These are phyloP conservation scores for Clarias magur DNA, from an alignment of 2,113 vertebrate genomes.

Conservation along the genomic window DNA sequence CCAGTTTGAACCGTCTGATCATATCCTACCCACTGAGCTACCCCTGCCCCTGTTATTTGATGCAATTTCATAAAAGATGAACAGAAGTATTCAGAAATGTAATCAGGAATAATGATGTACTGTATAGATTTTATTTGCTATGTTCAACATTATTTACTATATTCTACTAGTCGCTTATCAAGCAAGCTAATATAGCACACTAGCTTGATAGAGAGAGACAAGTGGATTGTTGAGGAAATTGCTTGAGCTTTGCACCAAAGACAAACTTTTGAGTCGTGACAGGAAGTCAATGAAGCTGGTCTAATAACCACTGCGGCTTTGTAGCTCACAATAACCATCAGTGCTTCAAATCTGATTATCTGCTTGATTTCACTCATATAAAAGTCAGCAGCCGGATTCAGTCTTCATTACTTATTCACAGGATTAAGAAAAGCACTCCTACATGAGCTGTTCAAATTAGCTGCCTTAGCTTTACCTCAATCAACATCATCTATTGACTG, in stretches of 20 bases:
- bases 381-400: slow-evolving; percentile 18
- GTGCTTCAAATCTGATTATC: slow-evolving; percentile 7
- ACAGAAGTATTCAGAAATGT: background rate
- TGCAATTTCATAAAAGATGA: background rate
- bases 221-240: background rate
- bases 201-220: background rate
- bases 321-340: slow-evolving; percentile 18
- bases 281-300: background rate
- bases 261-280: background rate
- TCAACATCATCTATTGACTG: slow-evolving; percentile 25
- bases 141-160: background rate
- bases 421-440: slow-evolving; percentile 10
- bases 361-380: slow-evolving; percentile 28
- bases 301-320: background rate
- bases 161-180: background rate
- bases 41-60: background rate
- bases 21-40: too few species aligned
- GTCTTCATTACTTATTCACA: slow-evolving; percentile 20
- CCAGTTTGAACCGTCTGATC: too few species aligned
- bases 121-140: background rate
- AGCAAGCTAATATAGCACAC: background rate
- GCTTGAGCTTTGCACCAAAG: background rate
- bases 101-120: background rate
- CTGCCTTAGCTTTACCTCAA: background rate
- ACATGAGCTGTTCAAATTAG: slow-evolving; percentile 30